phyloP scores from a whole-genome alignment of 2,113 vertebrate species.

The Catharus bicknelli region DNA sequence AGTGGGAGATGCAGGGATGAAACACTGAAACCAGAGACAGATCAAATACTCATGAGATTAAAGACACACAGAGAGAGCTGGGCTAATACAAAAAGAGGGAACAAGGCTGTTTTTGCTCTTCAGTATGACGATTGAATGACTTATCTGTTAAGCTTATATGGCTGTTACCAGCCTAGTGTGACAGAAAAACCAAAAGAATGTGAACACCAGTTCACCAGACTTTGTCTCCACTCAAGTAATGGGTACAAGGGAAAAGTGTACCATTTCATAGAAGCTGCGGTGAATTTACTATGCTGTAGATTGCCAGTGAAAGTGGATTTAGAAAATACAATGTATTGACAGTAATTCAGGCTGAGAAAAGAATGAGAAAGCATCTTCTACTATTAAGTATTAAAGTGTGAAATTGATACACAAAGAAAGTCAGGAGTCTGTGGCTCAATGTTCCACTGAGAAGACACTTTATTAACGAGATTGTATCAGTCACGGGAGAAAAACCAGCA shows the following conservation, averaged over 20 bases:
- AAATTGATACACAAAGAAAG: background rate
- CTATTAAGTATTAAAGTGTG: background rate
- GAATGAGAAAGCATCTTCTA: background rate
- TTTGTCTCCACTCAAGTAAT: background rate
- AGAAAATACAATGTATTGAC: background rate
- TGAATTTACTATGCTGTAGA: background rate
- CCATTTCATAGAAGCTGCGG: background rate
- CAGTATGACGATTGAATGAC: background rate
- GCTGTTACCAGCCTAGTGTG: background rate
- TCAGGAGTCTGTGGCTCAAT: background rate
- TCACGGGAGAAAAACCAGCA: fast-evolving
- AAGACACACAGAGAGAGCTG: background rate
- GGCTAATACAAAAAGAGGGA: background rate
- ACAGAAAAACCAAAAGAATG: background rate
- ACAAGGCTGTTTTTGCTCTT: background rate
- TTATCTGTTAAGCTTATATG: background rate
- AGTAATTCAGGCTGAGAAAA: background rate
- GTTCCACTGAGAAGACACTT: background rate
- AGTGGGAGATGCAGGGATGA: background rate
- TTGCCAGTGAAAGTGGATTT: background rate
- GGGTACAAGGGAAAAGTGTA: background rate
- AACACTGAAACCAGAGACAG: background rate
- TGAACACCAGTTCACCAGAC: background rate
- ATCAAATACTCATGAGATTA: background rate
- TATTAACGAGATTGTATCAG: background rate